Evolutionary conservation across 2,113 vertebrate species (phyloP), one percentile per base, ranked within the genome.

Genomic region (Cebus imitator): DNA sequence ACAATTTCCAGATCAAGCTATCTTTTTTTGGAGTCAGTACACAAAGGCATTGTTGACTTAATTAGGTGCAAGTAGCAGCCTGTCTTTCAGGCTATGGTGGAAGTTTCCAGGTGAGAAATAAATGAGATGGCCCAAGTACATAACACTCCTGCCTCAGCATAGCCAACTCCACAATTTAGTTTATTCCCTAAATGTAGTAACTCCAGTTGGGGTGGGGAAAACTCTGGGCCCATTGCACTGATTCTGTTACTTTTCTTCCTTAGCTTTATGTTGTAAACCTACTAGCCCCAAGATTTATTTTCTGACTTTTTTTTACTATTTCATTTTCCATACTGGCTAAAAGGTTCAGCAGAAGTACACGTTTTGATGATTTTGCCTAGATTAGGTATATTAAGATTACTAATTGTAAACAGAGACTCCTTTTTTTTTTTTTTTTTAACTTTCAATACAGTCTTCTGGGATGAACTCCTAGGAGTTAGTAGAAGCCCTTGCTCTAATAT

Each of bases 291-390:
- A 90, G 78, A 91, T 64, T 92, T 82, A 91, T 97, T 98, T 93
- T 83, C 95, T 97, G 90, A 40, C 66, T 27, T 32, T 57, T 96
- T 72, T 85, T 97, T 75, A 48, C 48, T 91, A 96, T 94, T 92
- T 97, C 35, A 16, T 84, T 97, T 97, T 97, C 76, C 90, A 90
- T 93, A 95, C 95, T 98, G 81, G 40, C 58, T 95, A 97, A 90
- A 45, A 88, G 87, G 61, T 91, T 96, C 79, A 97, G 83, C n/a
- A 94, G 70, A 97, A n/a, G 84, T 7, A 72, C 43, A 52, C 73
- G 68, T 30, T 97, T 98, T 97, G 86, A 88, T 23, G 20, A 91
- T 97, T 94, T 97, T 97, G 82, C 81, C 88, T 79, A n/a, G 58
- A 70, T 87, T 52, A n/a, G 30, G 48, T 79, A 30, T 68, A 35